A percentile compares a stretch with the other conserved stretches of the same genome.
These are phyloP conservation scores for Hydrozoanthus gracilis DNA, from an alignment of 92 coral and sea anemone species.

Conservation along the genomic window DNA sequence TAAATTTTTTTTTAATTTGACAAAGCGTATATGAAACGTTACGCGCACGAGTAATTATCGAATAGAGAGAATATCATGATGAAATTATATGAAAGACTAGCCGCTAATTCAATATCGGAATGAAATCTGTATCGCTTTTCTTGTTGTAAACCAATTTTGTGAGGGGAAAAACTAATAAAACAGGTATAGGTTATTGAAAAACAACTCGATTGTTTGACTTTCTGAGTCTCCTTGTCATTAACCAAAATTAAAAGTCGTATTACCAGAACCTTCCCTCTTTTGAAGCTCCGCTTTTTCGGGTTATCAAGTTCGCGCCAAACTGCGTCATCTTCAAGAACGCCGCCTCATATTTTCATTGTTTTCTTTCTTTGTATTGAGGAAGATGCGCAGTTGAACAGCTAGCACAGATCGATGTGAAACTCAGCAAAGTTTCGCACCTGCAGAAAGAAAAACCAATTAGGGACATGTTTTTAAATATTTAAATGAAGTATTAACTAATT, in stretches of 20 bases:
- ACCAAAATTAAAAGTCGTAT: neutral
- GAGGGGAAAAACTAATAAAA: neutral
- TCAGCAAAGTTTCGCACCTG: no score
- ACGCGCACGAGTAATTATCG: neutral
- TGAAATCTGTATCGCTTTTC: neutral
- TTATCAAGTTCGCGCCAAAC: no score
- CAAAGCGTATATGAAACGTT: neutral
- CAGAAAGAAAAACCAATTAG: no score
- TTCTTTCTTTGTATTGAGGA: no score
- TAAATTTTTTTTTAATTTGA: neutral
- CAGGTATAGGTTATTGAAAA: neutral
- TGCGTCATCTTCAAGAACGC: no score
- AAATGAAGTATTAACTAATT: no score
- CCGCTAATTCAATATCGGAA: conserved; percentile 2
- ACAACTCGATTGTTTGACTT: neutral
- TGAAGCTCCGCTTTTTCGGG: no score
- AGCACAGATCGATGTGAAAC: no score
- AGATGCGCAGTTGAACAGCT: no score
- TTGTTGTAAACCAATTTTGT: neutral
- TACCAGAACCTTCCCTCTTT: neutral
- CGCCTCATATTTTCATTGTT: no score
- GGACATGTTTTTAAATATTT: no score
- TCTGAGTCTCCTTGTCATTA: neutral
- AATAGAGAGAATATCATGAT: neutral
- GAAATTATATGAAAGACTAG: neutral